Evolutionary conservation across 37 sponge, comb jelly and placozoan species (phyloP).

Genomic region (Agelas oroides): DNA sequence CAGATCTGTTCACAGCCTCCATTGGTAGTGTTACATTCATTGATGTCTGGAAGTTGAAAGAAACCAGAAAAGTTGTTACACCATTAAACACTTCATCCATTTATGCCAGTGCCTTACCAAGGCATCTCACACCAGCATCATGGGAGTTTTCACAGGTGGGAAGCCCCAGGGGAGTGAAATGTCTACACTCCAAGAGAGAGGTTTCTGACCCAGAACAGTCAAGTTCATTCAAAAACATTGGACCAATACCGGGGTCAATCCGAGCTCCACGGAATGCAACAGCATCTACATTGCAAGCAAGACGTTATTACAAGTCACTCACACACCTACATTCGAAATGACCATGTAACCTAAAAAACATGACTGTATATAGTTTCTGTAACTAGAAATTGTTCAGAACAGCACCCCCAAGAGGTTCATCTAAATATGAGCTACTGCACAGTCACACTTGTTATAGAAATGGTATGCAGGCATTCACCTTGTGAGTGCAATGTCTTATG

Average conservation of each 20-base stretch:
- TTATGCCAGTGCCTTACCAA: slow-evolving; percentile 20
- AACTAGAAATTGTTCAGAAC: too few relatives aligned
- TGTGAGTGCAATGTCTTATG: too few relatives aligned
- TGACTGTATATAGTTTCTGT: too few relatives aligned
- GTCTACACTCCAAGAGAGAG: slow-evolving; percentile 26
- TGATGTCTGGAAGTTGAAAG: slow-evolving; percentile 3
- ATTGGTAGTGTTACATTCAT: slow-evolving; percentile 18
- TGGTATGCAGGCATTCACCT: too few relatives aligned
- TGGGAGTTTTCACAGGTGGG: slow-evolving; percentile 17
- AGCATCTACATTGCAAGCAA: slow-evolving; percentile 4
- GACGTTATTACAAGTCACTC: too few relatives aligned
- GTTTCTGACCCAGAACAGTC: slow-evolving; percentile 26
- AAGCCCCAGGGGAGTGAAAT: slow-evolving; percentile 2
- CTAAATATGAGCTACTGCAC: too few relatives aligned
- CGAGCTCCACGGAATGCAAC: not conserved
- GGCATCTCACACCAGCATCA: slow-evolving; percentile 44
- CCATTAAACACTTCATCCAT: too few relatives aligned
- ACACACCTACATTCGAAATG: too few relatives aligned
- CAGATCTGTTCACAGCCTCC: slow-evolving; percentile 3
- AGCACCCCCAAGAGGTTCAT: too few relatives aligned
- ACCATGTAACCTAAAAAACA: too few relatives aligned
- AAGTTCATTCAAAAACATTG: slow-evolving; percentile 36
- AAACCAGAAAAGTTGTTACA: too few relatives aligned
- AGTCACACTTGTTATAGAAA: too few relatives aligned
- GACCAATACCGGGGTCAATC: not conserved